Percentiles rank a stretch among this genome's conserved stretches.
Evolutionary conservation across 1,140 invertebrate species (phyloP).

Genomic region (Drosophila pseudoananassae): DNA sequence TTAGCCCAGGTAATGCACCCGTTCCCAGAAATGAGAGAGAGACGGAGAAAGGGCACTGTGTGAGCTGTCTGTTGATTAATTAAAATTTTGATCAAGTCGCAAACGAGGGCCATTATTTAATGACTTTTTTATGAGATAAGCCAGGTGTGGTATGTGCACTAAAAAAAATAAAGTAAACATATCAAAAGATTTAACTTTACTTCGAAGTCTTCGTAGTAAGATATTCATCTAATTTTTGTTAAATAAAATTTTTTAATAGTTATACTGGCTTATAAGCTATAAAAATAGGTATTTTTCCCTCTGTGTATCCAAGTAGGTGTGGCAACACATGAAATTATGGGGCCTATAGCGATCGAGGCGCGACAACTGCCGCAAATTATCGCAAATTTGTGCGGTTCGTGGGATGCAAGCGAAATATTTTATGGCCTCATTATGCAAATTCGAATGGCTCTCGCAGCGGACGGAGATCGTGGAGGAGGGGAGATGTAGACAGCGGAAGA

Average conservation of each 20-base stretch:
- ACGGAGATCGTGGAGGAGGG: constrained; percentile 26
- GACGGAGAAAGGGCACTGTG: constrained; percentile 8
- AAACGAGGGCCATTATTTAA: constrained; percentile 77
- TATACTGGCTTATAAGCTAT: too few relatives aligned
- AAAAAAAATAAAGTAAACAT: not conserved
- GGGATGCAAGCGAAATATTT: constrained; percentile 81
- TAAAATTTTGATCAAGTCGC: constrained; percentile 80
- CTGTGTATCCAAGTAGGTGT: constrained; percentile 44
- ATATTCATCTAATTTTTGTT: too few relatives aligned
- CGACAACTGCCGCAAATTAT: constrained; percentile 81
- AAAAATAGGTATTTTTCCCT: not conserved
- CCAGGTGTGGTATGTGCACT: constrained; percentile 64
- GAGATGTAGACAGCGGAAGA: constrained; percentile 2
- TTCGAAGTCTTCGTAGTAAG: not conserved
- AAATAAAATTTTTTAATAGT: too few relatives aligned
- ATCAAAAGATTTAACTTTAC: not conserved
- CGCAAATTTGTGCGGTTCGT: constrained; percentile 75
- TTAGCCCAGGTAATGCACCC: constrained; percentile 45
- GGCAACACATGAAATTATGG: constrained; percentile 29
- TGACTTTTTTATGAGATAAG: constrained; percentile 70
- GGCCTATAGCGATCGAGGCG: constrained; percentile 62
- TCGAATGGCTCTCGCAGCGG: constrained; percentile 61
- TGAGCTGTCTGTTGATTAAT: constrained; percentile 59
- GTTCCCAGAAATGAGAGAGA: constrained; percentile 35
- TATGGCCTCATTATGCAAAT: constrained; percentile 83